Base-by-base conservation (phyloP, 2,888 invertebrate species). In the Netelia melanura region DNA sequence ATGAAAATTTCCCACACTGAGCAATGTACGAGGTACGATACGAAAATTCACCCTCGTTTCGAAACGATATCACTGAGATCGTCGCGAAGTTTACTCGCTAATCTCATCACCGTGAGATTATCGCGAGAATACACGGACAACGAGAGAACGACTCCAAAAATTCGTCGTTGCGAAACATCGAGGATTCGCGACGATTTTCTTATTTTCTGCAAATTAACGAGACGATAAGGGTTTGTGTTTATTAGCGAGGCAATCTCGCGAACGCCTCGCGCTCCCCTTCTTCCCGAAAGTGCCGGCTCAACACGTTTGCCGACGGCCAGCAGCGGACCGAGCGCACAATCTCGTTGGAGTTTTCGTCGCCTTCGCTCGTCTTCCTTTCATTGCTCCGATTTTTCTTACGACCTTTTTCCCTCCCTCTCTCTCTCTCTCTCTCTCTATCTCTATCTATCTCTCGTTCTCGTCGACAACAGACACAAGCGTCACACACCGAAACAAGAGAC, bases 291-390 rank as follows among this genome's bases (percentile, higher is more conserved):
- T 78, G 81, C 82, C 85, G 74, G 72, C 82, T 85, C 84, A 83
- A 81, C 76, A 44, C 80, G 81, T 75, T 80, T 83, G 81, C 82
- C 85, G 81, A 81, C 76, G 80, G 80, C 77, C 80, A 76, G 79
- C 82, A 71, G 79, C 82, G 67, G 85, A 80, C 72, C 58, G 48
- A 80, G 67, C 76, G 23, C 44, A 56, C 67, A 80, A 76, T 80
- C 76, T 85, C 65, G 74, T 85, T 61, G 74, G 65, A n/a, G 56
- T 52, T 61, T 65, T 62, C 62, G 62, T 62, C 79, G 71, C 67
- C 25, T 3, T 48, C 14, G 38, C 48, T 80, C 56, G 54, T 52
- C 38, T 38, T 6, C 56, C 44, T 72, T 64, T 85, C 79, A 72
- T 72, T 54, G 56, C 68, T 61, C 5, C 6, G 48, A 52, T 72